These are phyloP conservation scores for Coleophora deauratella DNA, from an alignment of 2,888 invertebrate species.

Conservation along the genomic window DNA sequence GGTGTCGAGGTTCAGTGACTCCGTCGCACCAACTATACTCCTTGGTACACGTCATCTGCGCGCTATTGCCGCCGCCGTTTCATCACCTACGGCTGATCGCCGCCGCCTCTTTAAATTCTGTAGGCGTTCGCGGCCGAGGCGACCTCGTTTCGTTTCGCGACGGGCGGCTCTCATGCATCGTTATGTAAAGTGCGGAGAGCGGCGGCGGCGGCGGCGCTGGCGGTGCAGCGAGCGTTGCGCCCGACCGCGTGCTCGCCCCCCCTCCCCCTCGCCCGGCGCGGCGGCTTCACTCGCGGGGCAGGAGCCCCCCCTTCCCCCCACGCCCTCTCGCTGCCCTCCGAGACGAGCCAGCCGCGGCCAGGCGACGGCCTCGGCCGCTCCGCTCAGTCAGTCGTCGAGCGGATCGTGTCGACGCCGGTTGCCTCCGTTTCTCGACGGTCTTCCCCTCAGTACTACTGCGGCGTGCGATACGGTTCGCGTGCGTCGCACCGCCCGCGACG, in stretches of 20 bases:
- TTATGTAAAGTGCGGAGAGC: conserved; percentile 51
- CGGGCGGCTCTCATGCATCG: conserved; percentile 41
- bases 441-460: conserved; percentile 25
- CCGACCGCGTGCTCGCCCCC: conserved; percentile 59
- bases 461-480: conserved; percentile 28
- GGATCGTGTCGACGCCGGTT: conserved; percentile 60
- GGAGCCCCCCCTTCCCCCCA: conserved; percentile 49
- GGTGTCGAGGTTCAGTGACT: conserved; percentile 67
- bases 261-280: conserved; percentile 22
- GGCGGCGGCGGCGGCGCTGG: conserved; percentile 9
- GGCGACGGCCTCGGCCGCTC: conserved; percentile 37
- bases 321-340: conserved; percentile 31
- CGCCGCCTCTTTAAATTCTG: conserved; percentile 57
- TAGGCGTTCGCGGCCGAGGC: conserved; percentile 48
- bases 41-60: conserved; percentile 59
- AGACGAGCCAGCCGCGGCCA: conserved; percentile 29
- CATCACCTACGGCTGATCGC: conserved; percentile 48
- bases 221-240: conserved; percentile 62
- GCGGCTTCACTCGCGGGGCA: conserved; percentile 51
- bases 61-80: conserved; percentile 58
- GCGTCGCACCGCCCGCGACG: conserved; percentile 26
- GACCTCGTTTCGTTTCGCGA: conserved; percentile 57
- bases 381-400: conserved; percentile 68
- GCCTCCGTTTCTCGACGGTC: conserved; percentile 25
- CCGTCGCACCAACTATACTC: conserved; percentile 54